Conservation (phyloP, 2,113 vertebrate genomes). For the Melanerpes formicivorus region DNA sequence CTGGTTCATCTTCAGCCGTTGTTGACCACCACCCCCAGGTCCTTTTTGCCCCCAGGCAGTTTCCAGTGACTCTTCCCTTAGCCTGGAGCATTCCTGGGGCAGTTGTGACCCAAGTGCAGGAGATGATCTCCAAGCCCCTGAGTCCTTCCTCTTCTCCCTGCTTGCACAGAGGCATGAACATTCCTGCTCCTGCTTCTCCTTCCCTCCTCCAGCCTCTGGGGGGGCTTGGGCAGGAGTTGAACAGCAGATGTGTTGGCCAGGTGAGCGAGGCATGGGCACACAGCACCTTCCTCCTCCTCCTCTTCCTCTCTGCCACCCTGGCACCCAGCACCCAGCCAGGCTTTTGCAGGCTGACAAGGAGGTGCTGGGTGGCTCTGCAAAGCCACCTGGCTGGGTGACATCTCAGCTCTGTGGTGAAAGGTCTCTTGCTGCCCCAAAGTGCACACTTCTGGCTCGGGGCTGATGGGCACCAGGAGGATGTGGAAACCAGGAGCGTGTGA, state of each 20-base stretch:
- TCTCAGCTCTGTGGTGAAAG: rapidly evolving
- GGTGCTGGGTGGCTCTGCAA: neutral
- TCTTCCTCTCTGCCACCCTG: neutral
- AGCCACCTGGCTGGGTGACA: neutral
- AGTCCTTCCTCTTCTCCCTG: neutral
- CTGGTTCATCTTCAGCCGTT: no score
- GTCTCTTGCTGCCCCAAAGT: neutral
- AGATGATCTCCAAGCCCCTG: neutral
- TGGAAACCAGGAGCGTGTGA: rapidly evolving
- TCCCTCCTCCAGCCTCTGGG: neutral
- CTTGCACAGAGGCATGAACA: neutral
- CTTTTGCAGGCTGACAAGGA: neutral
- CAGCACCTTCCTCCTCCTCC: neutral
- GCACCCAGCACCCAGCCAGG: neutral
- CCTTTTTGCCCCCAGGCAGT: no score
- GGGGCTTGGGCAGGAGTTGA: neutral
- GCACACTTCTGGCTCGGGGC: neutral
- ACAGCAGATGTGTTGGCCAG: neutral
- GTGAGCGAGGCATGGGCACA: neutral
- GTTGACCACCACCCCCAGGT: no score
- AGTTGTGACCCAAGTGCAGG: neutral
- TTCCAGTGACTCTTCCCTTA: neutral
- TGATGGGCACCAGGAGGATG: neutral
- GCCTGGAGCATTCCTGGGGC: neutral
- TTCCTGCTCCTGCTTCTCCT: neutral